A percentile compares a stretch with the other conserved stretches of the same genome.
phyloP scores from a whole-genome alignment of 64 coral and sea anemone species.

The Anthopleura sola region DNA sequence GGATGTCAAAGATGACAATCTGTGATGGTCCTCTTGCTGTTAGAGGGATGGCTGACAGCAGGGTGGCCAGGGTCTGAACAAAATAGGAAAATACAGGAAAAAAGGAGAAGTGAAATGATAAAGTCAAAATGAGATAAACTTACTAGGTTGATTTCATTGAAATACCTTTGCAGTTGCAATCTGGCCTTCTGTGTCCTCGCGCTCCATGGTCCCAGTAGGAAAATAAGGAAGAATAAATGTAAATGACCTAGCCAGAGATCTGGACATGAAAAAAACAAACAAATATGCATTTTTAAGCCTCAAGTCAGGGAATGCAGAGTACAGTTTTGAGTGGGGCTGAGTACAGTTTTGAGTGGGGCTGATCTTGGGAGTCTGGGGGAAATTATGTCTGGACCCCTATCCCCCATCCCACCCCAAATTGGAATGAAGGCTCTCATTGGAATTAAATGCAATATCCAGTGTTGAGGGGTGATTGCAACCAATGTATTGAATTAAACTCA shows the following conservation, averaged over 20 bases:
- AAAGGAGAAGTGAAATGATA: background rate
- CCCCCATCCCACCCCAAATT: too few relatives aligned
- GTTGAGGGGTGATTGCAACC: too few relatives aligned
- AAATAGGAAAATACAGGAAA: background rate
- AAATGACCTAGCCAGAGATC: slow-evolving; percentile 92
- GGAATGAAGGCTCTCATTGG: too few relatives aligned
- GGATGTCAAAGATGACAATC: slow-evolving; percentile 96
- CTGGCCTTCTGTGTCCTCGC: slow-evolving; percentile 85
- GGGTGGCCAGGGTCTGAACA: slow-evolving; percentile 75
- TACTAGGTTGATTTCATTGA: background rate
- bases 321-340: too few relatives aligned
- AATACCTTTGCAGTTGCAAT: slow-evolving; percentile 96
- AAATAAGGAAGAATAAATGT: slow-evolving; percentile 94
- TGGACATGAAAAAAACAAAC: background rate
- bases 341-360: too few relatives aligned
- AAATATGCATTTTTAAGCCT: background rate
- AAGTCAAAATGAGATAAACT: background rate
- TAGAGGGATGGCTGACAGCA: slow-evolving; percentile 81
- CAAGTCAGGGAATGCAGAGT: too few relatives aligned
- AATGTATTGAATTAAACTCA: too few relatives aligned
- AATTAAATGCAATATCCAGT: too few relatives aligned
- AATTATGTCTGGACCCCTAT: too few relatives aligned
- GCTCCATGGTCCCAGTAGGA: slow-evolving; percentile 97
- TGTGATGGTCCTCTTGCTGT: slow-evolving; percentile 94
- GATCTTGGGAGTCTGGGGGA: too few relatives aligned